Evolutionary conservation across 1,140 invertebrate genomes (phyloP), one percentile per base, ranked within the genome.

Genomic region (Diprion similis): DNA sequence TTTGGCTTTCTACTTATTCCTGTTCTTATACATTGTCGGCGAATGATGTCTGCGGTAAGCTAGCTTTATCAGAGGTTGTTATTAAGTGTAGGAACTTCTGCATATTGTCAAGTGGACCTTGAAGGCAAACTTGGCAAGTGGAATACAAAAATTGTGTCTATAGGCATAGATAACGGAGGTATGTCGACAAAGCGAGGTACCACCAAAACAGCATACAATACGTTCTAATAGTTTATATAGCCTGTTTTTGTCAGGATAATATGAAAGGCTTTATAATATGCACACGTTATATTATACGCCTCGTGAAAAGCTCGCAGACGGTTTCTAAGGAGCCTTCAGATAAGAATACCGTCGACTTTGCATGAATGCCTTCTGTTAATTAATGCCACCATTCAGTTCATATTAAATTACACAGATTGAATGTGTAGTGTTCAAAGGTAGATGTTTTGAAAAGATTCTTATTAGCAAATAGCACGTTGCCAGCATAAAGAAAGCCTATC

Each of bases 391-490:
- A 81, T 81, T 81, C 80, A 78, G 48, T 66, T 76, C 74, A 74
- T 75, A 81, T 81, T 79, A 81, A 81, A 81, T 81, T 79, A 76
- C 76, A 73, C 77, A 71, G 75, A 77, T 59, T 59, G 51, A 81
- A 80, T 80, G 80, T 79, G 66, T 37, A 37, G 75, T 78, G 78
- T 78, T 65, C 75, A 73, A 78, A 74, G 76, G 72, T 76, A 77
- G 80, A 70, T 77, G 77, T 74, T 65, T 64, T 80, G 78, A 80
- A 80, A 80, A 79, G 79, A 77, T 68, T 80, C 78, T 79, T 80
- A 79, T 80, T 79, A 79, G 78, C 78, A 78, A 80, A 68, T 68
- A 68, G 66, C 66, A 68, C 19, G 66, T 68, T 45, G 66, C 66
- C 66, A 45, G 19, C 66, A 18, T 45, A 45, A 68, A 59, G 51